These are phyloP conservation scores for Rapana venosa DNA, from an alignment of 2,888 invertebrate species.

Conservation along the genomic window DNA sequence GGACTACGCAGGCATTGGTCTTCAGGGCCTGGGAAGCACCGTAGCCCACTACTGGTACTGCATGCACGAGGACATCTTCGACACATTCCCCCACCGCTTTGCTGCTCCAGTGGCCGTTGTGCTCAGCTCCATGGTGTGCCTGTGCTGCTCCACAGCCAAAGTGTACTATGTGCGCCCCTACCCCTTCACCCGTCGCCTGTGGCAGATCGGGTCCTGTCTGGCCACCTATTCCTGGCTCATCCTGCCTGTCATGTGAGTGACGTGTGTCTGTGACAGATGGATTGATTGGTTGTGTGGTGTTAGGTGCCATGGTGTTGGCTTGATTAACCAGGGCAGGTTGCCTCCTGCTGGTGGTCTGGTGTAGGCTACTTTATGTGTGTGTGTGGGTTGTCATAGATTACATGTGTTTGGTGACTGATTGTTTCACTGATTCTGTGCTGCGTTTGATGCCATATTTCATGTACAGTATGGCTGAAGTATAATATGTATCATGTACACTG, in stretches of 20 bases:
- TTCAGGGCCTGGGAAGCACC: slow-evolving; percentile 76
- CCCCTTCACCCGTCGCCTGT: slow-evolving; percentile 74
- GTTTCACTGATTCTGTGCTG: no score
- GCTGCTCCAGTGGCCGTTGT: slow-evolving; percentile 69
- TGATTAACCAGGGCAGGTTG: no score
- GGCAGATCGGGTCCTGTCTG: slow-evolving; percentile 74
- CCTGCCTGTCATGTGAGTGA: slow-evolving; percentile 58
- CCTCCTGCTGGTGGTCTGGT: no score
- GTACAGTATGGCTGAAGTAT: no score
- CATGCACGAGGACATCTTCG: slow-evolving; percentile 65
- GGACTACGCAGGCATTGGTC: slow-evolving; percentile 77
- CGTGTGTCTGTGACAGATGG: no score
- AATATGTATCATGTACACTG: no score
- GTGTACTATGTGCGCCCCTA: slow-evolving; percentile 74
- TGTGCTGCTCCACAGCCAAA: slow-evolving; percentile 74
- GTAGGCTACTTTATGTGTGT: no score
- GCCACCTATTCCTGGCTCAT: slow-evolving; percentile 74
- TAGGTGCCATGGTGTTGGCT: no score
- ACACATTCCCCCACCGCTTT: slow-evolving; percentile 58
- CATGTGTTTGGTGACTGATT: no score
- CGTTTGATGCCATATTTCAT: no score
- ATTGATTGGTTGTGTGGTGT: no score
- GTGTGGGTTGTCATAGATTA: no score
- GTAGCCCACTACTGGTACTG: slow-evolving; percentile 75
- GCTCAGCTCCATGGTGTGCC: slow-evolving; percentile 68